Conservation (phyloP, 2,113 vertebrate genomes). For the Lates calcarifer region DNA sequence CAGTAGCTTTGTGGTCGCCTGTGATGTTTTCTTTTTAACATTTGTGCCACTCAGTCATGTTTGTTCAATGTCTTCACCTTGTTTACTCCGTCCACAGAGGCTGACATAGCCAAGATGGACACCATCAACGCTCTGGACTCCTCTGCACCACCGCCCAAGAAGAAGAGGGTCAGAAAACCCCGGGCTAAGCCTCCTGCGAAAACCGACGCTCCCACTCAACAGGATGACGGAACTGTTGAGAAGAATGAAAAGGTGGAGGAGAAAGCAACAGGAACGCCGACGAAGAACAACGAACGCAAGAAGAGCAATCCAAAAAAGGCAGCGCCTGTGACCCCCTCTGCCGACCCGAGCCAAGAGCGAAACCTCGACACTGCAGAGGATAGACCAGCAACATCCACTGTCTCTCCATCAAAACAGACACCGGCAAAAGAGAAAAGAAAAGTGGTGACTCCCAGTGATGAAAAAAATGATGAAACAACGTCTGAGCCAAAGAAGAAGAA, state of each 20-base stretch:
- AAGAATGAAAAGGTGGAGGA: background rate
- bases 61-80: conserved; percentile 29
- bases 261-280: conserved; percentile 4
- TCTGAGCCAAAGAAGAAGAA: conserved; percentile 61
- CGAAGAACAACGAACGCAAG: conserved; percentile 22
- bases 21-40: conserved; percentile 24
- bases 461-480: conserved; percentile 3
- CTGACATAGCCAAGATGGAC: conserved; percentile 77
- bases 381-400: background rate
- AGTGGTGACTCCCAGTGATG: background rate
- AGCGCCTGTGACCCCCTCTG: background rate
- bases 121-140: conserved; percentile 67
- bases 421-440: conserved; percentile 39
- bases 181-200: conserved; percentile 53
- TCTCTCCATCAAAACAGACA: conserved; percentile 18
- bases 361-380: background rate
- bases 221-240: background rate
- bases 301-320: conserved; percentile 31
- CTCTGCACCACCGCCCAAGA: background rate
- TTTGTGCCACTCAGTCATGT: conserved; percentile 12
- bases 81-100: conserved; percentile 67
- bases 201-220: background rate
- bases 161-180: conserved; percentile 64
- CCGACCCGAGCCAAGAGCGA: background rate
- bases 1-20: background rate